phyloP scores from a whole-genome alignment of 1,140 invertebrate genomes.

The Holcopasites calliopsidis region DNA sequence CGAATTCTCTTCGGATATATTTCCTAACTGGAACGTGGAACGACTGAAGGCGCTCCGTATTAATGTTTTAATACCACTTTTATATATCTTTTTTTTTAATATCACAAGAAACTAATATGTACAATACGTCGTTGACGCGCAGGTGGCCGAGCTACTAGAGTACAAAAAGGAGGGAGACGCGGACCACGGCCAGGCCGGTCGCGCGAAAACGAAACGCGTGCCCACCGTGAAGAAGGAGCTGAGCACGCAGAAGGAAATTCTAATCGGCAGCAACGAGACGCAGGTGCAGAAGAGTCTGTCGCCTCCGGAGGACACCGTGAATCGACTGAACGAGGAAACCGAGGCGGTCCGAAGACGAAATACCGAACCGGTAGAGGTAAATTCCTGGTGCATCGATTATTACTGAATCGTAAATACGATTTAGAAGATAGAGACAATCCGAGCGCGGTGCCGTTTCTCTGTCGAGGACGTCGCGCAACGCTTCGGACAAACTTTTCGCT shows the following conservation, averaged over 20 bases:
- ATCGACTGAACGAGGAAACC: conserved; percentile 60
- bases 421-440: too few relatives aligned
- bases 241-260: conserved; percentile 72
- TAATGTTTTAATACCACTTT: too few relatives aligned
- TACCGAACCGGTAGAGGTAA: conserved; percentile 48
- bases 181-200: not conserved
- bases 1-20: too few relatives aligned
- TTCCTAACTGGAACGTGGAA: too few relatives aligned
- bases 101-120: too few relatives aligned
- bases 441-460: too few relatives aligned
- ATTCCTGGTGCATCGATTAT: not conserved
- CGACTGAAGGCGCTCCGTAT: too few relatives aligned
- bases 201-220: conserved; percentile 68
- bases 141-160: conserved; percentile 68
- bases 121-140: too few relatives aligned
- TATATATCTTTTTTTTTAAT: too few relatives aligned
- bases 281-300: conserved; percentile 58
- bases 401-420: not conserved
- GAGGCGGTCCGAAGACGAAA: conserved; percentile 44
- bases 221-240: conserved; percentile 76
- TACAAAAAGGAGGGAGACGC: conserved; percentile 56
- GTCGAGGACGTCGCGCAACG: not conserved
- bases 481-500: too few relatives aligned
- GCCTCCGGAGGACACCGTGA: conserved; percentile 56
- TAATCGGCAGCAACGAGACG: conserved; percentile 66